These are phyloP conservation scores for Macrophya alboannulata DNA, from an alignment of 2,888 invertebrate genomes.

Conservation along the genomic window DNA sequence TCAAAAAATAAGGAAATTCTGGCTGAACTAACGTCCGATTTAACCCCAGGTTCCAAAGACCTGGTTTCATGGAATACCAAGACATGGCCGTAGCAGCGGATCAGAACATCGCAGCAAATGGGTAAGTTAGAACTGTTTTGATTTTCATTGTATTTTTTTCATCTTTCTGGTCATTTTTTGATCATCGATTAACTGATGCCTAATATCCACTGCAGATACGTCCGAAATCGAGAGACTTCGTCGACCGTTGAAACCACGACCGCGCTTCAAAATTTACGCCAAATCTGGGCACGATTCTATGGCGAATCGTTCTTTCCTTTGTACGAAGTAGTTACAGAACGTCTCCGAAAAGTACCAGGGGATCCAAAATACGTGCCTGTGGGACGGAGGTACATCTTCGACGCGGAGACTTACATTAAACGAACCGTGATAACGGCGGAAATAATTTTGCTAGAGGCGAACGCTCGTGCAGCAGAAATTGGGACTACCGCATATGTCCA, in stretches of 20 bases:
- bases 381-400: constrained; percentile 73
- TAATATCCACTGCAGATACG: constrained; percentile 69
- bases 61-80: constrained; percentile 84
- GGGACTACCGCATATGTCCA: constrained; percentile 84
- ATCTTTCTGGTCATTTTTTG: not conserved
- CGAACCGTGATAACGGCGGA: constrained; percentile 81
- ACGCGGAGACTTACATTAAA: constrained; percentile 77
- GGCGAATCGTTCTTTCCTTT: constrained; percentile 73
- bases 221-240: constrained; percentile 65
- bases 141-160: not conserved
- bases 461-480: constrained; percentile 81
- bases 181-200: not conserved
- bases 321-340: constrained; percentile 71
- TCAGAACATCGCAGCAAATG: constrained; percentile 82
- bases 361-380: constrained; percentile 71
- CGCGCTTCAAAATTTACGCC: constrained; percentile 61
- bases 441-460: constrained; percentile 84
- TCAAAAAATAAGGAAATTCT: not conserved
- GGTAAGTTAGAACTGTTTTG: constrained; percentile 74
- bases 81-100: constrained; percentile 82
- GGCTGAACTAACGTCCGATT: not conserved
- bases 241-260: constrained; percentile 63
- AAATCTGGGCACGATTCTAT: constrained; percentile 75
- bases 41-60: constrained; percentile 80
- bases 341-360: constrained; percentile 68